Evolutionary conservation across 2,797 vertebrate species (phyloP).

Genomic region (Labeo calbasu): DNA sequence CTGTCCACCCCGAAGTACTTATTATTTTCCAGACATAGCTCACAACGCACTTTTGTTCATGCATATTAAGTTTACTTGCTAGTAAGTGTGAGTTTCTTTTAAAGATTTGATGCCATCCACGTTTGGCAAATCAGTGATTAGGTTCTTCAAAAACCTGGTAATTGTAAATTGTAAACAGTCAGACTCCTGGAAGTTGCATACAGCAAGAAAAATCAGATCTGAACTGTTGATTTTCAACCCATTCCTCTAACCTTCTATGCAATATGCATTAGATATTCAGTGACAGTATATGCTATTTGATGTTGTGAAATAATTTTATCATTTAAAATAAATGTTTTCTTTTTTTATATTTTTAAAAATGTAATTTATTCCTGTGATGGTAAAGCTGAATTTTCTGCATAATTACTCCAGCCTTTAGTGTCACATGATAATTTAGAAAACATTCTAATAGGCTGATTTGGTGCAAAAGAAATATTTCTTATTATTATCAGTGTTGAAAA

Average conservation of each 20-base stretch:
- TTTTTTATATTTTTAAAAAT: neutral
- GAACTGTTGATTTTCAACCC: neutral
- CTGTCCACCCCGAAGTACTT: slow-evolving; percentile 13
- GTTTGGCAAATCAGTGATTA: slow-evolving; percentile 10
- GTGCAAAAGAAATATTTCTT: neutral
- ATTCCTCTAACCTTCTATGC: neutral
- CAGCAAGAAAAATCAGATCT: neutral
- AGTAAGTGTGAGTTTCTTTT: slow-evolving; percentile 2
- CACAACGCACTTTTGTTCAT: neutral
- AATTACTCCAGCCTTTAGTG: neutral
- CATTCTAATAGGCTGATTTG: neutral
- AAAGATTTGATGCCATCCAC: neutral
- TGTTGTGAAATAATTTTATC: neutral
- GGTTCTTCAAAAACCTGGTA: neutral
- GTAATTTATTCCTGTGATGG: neutral
- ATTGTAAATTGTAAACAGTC: neutral
- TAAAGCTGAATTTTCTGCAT: neutral
- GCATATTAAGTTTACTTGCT: slow-evolving; percentile 11
- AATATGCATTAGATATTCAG: neutral
- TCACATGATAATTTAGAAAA: neutral
- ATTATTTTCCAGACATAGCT: slow-evolving; percentile 14
- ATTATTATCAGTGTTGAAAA: neutral
- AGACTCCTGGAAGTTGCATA: neutral
- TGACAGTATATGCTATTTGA: neutral
- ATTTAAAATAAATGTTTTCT: neutral